Evolutionary conservation across 2,888 invertebrate species (phyloP).

Genomic region (Lasioglossum zephyrum): DNA sequence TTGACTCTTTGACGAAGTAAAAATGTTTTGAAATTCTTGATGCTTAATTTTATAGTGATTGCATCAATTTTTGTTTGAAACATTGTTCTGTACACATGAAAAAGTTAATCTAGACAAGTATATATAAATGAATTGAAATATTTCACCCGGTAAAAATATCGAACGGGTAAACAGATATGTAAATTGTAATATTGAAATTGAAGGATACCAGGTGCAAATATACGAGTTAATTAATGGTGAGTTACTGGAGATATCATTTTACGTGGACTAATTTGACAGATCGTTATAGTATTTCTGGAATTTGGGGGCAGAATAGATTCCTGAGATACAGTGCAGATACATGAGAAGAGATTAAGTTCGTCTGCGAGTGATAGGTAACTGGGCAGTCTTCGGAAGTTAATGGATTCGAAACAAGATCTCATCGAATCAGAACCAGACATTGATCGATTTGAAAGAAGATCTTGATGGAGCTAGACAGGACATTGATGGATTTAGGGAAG

Average conservation of each 20-base stretch:
- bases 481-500: slow-evolving; percentile 23
- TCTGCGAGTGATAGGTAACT: slow-evolving; percentile 3
- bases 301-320: neutral
- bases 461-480: slow-evolving; percentile 2
- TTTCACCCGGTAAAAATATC: too few species aligned
- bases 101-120: too few species aligned
- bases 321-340: neutral
- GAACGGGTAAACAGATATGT: neutral
- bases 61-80: too few species aligned
- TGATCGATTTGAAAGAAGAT: slow-evolving; percentile 27
- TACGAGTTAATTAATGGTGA: neutral
- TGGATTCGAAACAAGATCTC: slow-evolving; percentile 23
- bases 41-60: too few species aligned
- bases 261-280: neutral
- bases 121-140: too few species aligned
- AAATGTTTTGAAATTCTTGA: too few species aligned
- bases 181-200: neutral
- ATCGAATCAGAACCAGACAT: neutral
- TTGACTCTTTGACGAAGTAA: too few species aligned
- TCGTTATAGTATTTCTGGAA: neutral
- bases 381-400: slow-evolving; percentile 6
- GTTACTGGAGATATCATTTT: neutral
- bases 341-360: slow-evolving; percentile 12
- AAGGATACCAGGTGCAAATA: neutral
- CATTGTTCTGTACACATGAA: too few species aligned